A percentile compares a stretch with the other conserved stretches of the same genome.
Evolutionary conservation across 2,113 vertebrate genomes (phyloP).

Genomic region (Bos indicus): DNA sequence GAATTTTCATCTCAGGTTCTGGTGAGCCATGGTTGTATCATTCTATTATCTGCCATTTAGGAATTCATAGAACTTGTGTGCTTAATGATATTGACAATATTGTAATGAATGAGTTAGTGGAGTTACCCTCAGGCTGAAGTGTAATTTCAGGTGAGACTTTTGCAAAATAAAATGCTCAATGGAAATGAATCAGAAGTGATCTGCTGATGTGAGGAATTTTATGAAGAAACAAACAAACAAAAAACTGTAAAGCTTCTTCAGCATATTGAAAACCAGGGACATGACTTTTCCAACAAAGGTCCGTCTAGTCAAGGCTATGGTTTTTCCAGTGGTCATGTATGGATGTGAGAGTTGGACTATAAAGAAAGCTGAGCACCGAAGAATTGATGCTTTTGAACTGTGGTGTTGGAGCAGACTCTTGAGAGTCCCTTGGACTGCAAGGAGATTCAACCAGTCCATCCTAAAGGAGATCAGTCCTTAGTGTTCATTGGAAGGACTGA

Average conservation of each 20-base stretch:
- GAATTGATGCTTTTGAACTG: not conserved
- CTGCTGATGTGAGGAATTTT: not conserved
- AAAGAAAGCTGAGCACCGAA: fast-evolving
- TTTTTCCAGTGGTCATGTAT: not conserved
- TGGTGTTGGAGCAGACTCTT: not conserved
- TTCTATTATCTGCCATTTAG: not conserved
- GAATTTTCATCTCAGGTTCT: not conserved
- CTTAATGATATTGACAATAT: not conserved
- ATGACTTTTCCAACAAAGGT: not conserved
- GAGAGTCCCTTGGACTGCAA: not conserved
- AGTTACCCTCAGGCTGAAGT: not conserved
- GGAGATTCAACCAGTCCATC: not conserved
- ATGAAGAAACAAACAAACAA: not conserved
- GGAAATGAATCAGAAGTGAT: not conserved
- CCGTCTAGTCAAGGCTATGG: not conserved
- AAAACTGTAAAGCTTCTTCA: not conserved
- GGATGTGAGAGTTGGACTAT: not conserved
- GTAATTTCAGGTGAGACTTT: not conserved
- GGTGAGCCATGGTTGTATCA: not conserved
- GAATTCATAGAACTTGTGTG: not conserved
- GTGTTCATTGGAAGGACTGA: not conserved
- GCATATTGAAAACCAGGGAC: not conserved
- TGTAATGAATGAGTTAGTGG: not conserved
- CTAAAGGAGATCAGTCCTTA: not conserved
- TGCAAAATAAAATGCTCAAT: not conserved